Evolutionary conservation across 2,797 vertebrate genomes (phyloP).

Genomic region (Gila robusta): DNA sequence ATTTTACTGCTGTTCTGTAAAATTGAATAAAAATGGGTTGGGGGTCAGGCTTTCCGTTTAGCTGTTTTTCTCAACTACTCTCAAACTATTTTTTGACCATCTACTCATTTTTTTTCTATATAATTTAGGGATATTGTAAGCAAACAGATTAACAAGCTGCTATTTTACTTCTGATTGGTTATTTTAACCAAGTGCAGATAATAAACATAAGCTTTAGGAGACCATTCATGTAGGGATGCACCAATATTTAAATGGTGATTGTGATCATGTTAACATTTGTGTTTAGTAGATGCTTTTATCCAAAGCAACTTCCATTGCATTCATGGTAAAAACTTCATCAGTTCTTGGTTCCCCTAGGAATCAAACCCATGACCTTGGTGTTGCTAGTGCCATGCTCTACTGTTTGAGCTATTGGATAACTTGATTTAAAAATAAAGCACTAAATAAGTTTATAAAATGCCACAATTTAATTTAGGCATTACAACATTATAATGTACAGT

Average conservation of each 20-base stretch:
- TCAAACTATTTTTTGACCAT: not conserved
- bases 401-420: not conserved
- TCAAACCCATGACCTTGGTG: not conserved
- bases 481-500: not conserved
- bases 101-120: not conserved
- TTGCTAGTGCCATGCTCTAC: not conserved
- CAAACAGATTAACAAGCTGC: not conserved
- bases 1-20: too few species aligned
- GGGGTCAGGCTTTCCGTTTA: not conserved
- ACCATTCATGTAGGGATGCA: not conserved
- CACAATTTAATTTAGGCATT: not conserved
- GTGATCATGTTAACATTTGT: too few species aligned
- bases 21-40: too few species aligned
- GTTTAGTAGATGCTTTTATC: too few species aligned
- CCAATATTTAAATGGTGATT: not conserved
- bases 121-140: not conserved
- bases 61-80: not conserved
- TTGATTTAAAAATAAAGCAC: not conserved
- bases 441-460: not conserved
- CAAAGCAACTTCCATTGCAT: too few species aligned
- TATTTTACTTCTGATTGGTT: not conserved
- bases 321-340: too few species aligned
- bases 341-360: too few species aligned
- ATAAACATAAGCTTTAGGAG: not conserved
- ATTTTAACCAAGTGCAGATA: not conserved